Base-by-base conservation (phyloP, 2,888 invertebrate species). In the Drosophila prolongata region DNA sequence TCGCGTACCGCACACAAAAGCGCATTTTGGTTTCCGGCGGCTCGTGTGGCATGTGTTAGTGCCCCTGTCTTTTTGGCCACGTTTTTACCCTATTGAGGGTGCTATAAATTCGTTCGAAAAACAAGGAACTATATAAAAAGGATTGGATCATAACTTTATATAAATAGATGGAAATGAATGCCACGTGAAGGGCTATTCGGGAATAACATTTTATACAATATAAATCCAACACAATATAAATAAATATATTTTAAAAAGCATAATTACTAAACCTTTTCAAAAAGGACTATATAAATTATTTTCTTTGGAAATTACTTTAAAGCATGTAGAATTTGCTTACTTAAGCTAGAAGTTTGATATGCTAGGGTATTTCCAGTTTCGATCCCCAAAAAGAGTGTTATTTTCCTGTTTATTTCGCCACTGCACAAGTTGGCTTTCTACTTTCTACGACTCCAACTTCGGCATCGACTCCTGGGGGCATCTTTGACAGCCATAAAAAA, bases 11-110 rank as follows among this genome's bases (percentile, higher is more conserved):
- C 66, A 67, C 65, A 77, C 65, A 74, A 77, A 77, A 76, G 77
- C 74, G 81, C 78, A 75, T 69, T 77, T 79, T 66, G 75, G 72
- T 73, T 77, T 76, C 77, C 78, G 77, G 53, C 49, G 42, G 42
- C 54, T 54, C 42, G 44, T 60, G 65, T 73, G 65, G 59, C 50
- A 50, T 58, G 44, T 35, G 68, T 43, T 57, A 56, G 68, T 38
- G 68, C 35, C 50, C 14, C 11, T 50, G 16, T 11, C 19, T 44
- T 62, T 58, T 35, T 50, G 66, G 56, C 49, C 56, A 44, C 27
- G 19, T 42, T 59, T 59, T 19, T 14, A 14, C 30, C n/a, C 2
- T 14, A 13, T n/a, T 8, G 30, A 34, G 6, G 8, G 19, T 58
- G 19, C 14, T 14, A n/a, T 34, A 59, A 58, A 6, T 58, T n/a